Percentiles rank a stretch among this genome's conserved stretches.
These are phyloP conservation scores for Pomatorhinus ruficollis DNA, from an alignment of 2,113 vertebrate genomes.

Conservation along the genomic window DNA sequence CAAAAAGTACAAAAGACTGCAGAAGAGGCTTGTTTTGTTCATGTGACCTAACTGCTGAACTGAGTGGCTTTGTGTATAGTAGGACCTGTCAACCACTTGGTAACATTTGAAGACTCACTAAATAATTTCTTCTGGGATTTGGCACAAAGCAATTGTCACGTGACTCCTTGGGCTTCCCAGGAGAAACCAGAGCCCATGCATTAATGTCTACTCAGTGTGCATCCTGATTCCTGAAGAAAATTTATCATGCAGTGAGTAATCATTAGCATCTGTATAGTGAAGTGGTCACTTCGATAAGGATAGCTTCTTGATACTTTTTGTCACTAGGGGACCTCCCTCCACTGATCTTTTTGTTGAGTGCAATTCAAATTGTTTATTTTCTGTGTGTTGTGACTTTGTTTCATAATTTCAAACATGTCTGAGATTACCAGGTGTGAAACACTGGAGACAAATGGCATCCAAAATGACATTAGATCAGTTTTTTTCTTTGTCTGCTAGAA, in stretches of 20 bases:
- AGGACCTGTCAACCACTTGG: not conserved
- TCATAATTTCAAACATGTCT: not conserved
- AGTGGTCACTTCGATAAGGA: not conserved
- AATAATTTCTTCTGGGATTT: not conserved
- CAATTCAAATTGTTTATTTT: not conserved
- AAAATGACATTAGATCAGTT: not conserved
- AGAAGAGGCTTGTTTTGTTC: not conserved
- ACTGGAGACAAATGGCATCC: too few relatives aligned
- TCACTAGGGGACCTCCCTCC: not conserved
- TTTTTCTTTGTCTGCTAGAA: not conserved
- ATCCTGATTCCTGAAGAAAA: not conserved
- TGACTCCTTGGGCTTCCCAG: fast-evolving
- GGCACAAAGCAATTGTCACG: not conserved
- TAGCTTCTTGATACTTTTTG: not conserved
- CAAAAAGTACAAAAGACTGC: not conserved
- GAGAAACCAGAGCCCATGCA: not conserved
- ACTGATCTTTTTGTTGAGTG: not conserved
- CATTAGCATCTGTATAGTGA: not conserved
- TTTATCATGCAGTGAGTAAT: not conserved
- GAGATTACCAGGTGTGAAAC: not conserved
- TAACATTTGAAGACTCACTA: not conserved
- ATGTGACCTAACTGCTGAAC: not conserved
- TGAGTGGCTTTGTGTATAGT: not conserved
- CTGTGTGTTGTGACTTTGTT: not conserved
- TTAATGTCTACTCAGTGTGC: not conserved